Evolutionary conservation across 1,140 invertebrate species (phyloP).

Genomic region (Eciton burchellii): DNA sequence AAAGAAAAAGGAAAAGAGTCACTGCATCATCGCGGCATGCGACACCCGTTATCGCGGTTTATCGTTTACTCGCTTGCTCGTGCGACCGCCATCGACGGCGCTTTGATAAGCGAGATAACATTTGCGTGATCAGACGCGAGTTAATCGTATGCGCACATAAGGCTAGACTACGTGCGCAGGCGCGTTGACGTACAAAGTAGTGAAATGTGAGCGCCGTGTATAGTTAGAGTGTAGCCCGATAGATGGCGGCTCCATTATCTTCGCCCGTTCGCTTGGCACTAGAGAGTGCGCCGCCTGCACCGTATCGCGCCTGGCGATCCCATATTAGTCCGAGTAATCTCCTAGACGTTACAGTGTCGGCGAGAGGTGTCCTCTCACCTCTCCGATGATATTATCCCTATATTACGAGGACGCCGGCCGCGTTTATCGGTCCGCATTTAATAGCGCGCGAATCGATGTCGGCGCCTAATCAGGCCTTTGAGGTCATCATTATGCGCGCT

Average conservation of each 20-base stretch:
- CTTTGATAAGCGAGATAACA: constrained; percentile 67
- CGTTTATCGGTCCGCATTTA: constrained; percentile 19
- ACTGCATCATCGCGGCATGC: neutral
- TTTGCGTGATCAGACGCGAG: constrained; percentile 58
- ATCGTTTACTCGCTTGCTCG: constrained; percentile 55
- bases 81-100: constrained; percentile 49
- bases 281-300: constrained; percentile 34
- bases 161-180: constrained; percentile 42
- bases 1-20: too few relatives aligned
- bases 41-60: constrained; percentile 12
- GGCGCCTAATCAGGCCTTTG: constrained; percentile 37
- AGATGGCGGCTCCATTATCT: constrained; percentile 85
- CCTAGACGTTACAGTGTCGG: constrained; percentile 10
- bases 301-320: constrained; percentile 10
- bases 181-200: constrained; percentile 62
- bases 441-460: neutral
- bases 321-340: constrained; percentile 46
- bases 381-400: constrained; percentile 19
- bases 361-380: constrained; percentile 21
- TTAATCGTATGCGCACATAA: constrained; percentile 64
- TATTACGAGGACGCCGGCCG: neutral
- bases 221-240: constrained; percentile 81
- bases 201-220: constrained; percentile 55
- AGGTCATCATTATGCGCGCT: constrained; percentile 26
- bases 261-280: constrained; percentile 68